Conservation (phyloP, 2,113 vertebrate species). For the Cariama cristata region DNA sequence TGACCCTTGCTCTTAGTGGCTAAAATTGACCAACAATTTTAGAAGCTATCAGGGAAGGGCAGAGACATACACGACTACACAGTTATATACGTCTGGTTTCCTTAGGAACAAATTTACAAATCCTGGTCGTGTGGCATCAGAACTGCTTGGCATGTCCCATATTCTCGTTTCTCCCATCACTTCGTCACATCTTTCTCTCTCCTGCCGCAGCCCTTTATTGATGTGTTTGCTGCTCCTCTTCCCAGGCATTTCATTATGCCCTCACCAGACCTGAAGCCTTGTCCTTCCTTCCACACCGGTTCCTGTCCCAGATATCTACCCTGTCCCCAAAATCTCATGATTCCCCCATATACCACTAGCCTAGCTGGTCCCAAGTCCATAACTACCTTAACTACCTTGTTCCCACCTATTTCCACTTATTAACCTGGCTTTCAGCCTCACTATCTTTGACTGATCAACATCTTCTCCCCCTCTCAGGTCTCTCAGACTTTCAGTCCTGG, state of each 20-base stretch:
- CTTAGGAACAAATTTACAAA: background rate
- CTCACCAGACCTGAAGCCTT: background rate
- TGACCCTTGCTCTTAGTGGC: background rate
- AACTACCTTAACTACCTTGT: background rate
- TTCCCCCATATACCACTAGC: background rate
- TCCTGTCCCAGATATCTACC: background rate
- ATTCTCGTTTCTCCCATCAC: background rate
- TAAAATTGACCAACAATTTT: background rate
- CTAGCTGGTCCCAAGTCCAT: accelerated
- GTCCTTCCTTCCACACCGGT: background rate
- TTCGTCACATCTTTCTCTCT: background rate
- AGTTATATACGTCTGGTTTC: background rate
- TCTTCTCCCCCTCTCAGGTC: background rate
- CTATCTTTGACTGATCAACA: background rate
- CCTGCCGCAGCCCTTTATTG: background rate
- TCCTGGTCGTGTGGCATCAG: background rate
- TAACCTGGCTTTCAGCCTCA: background rate
- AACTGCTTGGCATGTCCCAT: background rate
- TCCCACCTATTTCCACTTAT: background rate
- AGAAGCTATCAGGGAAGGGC: background rate
- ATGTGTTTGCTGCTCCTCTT: background rate
- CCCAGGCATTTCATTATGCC: background rate
- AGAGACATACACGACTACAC: background rate
- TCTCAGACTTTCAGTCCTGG: background rate
- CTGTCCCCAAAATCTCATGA: background rate